These are phyloP conservation scores for Cossypha caffra DNA, from an alignment of 2,797 vertebrate species.

Conservation along the genomic window DNA sequence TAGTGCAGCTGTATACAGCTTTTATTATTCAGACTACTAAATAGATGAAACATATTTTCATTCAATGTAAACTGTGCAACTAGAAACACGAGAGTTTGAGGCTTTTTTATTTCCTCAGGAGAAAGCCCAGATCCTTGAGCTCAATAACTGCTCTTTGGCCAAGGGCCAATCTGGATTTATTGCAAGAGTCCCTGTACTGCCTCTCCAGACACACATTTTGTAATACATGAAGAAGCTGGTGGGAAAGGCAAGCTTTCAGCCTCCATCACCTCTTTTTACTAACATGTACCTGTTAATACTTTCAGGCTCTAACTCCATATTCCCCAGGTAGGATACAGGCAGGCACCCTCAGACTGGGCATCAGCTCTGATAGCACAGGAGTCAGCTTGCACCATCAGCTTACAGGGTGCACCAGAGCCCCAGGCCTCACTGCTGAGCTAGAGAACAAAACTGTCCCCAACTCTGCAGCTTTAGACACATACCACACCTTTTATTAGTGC, in stretches of 20 bases:
- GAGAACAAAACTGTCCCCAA: rapidly evolving
- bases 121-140: constrained; percentile 62
- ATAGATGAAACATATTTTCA: constrained; percentile 78
- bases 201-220: constrained; percentile 41
- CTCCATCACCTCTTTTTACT: constrained; percentile 4
- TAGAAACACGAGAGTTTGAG: constrained; percentile 42
- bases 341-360: not conserved
- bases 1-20: constrained; percentile 77
- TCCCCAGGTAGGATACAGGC: not conserved
- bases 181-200: constrained; percentile 4
- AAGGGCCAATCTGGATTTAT: constrained; percentile 65
- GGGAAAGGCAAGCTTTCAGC: not conserved
- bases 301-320: not conserved
- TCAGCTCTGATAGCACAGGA: not conserved
- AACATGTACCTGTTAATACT: not conserved
- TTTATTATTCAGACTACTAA: constrained; percentile 78
- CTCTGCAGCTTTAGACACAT: not conserved
- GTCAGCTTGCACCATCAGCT: no score
- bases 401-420: not conserved
- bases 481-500: not conserved
- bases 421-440: not conserved
- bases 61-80: constrained; percentile 71
- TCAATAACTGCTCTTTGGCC: constrained; percentile 63
- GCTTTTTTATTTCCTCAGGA: constrained; percentile 53
- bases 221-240: constrained; percentile 10